Base-by-base conservation (phyloP, 2,888 invertebrate genomes). In the Hololepta plana region DNA sequence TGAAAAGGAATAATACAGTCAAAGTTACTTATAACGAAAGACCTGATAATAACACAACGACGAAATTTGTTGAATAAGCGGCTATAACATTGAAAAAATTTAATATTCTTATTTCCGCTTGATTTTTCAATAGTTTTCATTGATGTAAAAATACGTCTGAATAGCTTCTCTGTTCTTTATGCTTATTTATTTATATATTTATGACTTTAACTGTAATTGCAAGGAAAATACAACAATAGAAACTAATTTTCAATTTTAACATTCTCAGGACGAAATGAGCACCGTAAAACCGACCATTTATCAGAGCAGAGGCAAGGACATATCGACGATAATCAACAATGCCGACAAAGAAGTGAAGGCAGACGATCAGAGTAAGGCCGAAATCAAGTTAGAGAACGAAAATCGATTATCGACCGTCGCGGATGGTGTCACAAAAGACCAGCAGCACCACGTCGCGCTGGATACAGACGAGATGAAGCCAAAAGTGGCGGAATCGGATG, bases 261-360 rank as follows among this genome's bases (percentile, higher is more conserved):
- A n/a, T n/a, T n/a, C n/a, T n/a, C n/a, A 72, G 61, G 74, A 74
- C 39, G 80, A 81, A 44, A 71, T 76, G 45, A 69, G 71, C 20
- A 70, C 73, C 3, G 72, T 71, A 1, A 72, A 73, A 29, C 76
- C n/a, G n/a, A n/a, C n/a, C n/a, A n/a, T n/a, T n/a, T n/a, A n/a
- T n/a, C 70, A 76, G 40, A 77, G 79, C 1, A 64, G 84, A 12
- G 90, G 91, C 1, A 91, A 91, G 50, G 88, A 91, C 51, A 88
- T 88, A 40, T 72, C 79, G n/a, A 88, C 84, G 27, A 87, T 88
- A 37, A 75, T 79, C 2, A 77, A 79, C 37, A 72, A 70, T 0
- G 75, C 73, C 26, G 73, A 74, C 38, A 76, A 76, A 38, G 45
- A 45, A 7, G 37, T 35, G 3, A 41, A 42, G 12, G 34, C 37